phyloP scores from a whole-genome alignment of 37 sponge, comb jelly and placozoan species.

The Diacarnus erythraeanus region DNA sequence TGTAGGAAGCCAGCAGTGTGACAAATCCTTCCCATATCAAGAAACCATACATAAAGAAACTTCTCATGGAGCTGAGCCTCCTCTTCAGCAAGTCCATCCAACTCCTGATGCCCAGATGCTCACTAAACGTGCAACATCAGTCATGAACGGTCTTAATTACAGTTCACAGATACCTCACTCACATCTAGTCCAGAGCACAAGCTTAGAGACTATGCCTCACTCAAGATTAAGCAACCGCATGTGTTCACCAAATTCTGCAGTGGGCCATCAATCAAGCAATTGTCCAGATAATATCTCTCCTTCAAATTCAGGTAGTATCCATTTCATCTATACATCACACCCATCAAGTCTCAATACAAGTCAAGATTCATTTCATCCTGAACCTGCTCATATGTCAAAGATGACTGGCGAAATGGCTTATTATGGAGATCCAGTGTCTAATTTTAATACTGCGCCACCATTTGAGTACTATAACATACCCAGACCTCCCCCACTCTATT shows the following conservation, averaged over 20 bases:
- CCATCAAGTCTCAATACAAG: not conserved
- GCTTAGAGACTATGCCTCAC: not conserved
- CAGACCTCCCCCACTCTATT: not conserved
- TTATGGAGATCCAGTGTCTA: not conserved
- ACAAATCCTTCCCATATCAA: not conserved
- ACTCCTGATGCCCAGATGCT: not conserved
- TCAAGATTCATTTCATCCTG: not conserved
- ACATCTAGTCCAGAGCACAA: not conserved
- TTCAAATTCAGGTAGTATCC: not conserved
- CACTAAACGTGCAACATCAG: not conserved
- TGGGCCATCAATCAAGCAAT: not conserved
- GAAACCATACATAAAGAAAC: not conserved
- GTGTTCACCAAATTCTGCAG: not conserved
- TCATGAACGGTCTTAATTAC: not conserved
- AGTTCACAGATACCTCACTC: not conserved
- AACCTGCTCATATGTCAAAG: not conserved
- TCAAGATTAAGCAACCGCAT: not conserved
- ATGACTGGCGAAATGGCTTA: not conserved
- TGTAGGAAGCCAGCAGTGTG: not conserved
- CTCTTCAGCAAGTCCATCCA: not conserved
- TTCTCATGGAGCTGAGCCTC: not conserved
- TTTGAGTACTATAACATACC: not conserved
- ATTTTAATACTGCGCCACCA: not conserved
- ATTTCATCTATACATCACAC: not conserved
- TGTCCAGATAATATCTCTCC: not conserved